Conservation (phyloP, 2,888 invertebrate species). For the Sphaeridia pumilis region DNA sequence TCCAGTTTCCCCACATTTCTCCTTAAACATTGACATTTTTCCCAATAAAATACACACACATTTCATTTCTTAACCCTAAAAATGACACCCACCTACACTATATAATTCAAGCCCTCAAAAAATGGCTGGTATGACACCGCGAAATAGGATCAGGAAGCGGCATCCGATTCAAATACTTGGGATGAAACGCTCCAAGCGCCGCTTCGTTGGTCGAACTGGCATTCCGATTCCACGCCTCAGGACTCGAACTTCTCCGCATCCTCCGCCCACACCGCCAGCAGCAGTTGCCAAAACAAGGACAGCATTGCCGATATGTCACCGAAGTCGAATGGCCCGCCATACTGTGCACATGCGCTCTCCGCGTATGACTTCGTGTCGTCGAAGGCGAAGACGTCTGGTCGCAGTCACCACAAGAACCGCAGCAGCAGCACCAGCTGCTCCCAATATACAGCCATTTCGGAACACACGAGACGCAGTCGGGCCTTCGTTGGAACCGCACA, state of each 20-base stretch:
- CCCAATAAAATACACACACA: no score
- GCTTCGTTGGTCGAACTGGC: slow-evolving; percentile 71
- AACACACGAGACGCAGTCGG: slow-evolving; percentile 24
- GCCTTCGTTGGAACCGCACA: slow-evolving; percentile 31
- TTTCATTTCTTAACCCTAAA: no score
- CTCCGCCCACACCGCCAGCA: slow-evolving; percentile 19
- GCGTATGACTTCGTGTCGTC: slow-evolving; percentile 7
- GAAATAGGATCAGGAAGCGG: slow-evolving; percentile 30
- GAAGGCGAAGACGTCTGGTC: slow-evolving; percentile 6
- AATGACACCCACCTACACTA: no score
- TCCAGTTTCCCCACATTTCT: no score
- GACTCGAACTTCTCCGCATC: slow-evolving; percentile 30
- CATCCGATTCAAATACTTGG: slow-evolving; percentile 48
- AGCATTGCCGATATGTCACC: background rate
- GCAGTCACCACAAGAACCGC: slow-evolving; percentile 12
- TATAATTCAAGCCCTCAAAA: no score
- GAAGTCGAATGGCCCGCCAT: background rate
- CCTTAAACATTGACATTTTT: no score
- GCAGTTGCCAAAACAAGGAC: slow-evolving; percentile 2
- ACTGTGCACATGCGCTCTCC: slow-evolving; percentile 1
- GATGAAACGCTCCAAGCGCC: slow-evolving; percentile 64
- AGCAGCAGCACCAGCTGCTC: slow-evolving; percentile 11
- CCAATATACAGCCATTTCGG: slow-evolving; percentile 21
- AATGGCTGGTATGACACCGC: slow-evolving; percentile 33
- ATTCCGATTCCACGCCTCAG: slow-evolving; percentile 32